phyloP scores from a whole-genome alignment of 1,140 invertebrate genomes.

The Pseudobourletiella spinata region DNA sequence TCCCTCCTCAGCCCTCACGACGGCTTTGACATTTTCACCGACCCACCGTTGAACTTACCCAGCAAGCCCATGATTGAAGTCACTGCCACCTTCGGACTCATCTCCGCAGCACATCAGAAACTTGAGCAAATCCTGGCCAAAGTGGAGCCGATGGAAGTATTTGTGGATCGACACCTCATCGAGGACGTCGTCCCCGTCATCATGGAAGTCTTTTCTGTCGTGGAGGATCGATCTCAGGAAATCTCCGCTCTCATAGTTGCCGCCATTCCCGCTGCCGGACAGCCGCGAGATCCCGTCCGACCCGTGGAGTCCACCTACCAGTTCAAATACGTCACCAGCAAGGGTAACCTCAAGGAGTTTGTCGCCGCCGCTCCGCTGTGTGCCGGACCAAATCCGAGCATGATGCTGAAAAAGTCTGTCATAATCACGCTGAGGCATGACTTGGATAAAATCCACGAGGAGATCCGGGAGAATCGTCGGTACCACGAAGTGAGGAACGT shows the following conservation, averaged over 20 bases:
- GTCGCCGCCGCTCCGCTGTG: no score
- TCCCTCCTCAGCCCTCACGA: not conserved
- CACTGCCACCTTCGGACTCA: not conserved
- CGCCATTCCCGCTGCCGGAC: not conserved
- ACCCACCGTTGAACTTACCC: slow-evolving; percentile 46
- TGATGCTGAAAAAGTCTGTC: no score
- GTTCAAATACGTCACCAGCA: no score
- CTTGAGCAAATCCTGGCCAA: not conserved
- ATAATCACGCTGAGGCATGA: not conserved
- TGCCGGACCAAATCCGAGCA: no score
- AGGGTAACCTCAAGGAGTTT: no score
- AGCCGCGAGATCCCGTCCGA: no score
- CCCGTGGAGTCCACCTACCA: no score
- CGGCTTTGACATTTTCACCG: slow-evolving; percentile 29
- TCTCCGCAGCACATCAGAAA: not conserved
- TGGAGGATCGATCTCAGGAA: slow-evolving; percentile 1
- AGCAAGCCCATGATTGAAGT: not conserved
- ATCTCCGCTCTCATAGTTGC: not conserved
- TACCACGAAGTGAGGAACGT: not conserved
- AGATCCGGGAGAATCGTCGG: not conserved
- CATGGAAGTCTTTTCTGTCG: slow-evolving; percentile 1
- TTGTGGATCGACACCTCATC: slow-evolving; percentile 35
- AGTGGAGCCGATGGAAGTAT: not conserved
- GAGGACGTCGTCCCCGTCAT: slow-evolving; percentile 29
- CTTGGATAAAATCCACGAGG: not conserved